Evolutionary conservation across 2,113 vertebrate species (phyloP), one percentile per base, ranked within the genome.

Genomic region (Raja brachyura): DNA sequence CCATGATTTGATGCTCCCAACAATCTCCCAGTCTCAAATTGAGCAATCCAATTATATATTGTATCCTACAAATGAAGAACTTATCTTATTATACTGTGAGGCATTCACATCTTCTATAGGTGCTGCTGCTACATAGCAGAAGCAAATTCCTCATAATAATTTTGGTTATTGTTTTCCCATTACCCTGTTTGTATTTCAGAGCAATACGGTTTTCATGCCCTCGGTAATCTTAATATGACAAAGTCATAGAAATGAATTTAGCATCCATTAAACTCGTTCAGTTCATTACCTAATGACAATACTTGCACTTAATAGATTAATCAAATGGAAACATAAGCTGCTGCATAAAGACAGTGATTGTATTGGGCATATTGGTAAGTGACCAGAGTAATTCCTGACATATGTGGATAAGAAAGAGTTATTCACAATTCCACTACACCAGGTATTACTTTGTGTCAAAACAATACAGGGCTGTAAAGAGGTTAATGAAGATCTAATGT

Each of bases 401-500:
- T 88, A 63, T 63, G 22, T 66, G 83, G 11, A 74, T 14, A 20
- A 20, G 90, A 92, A 92, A 54, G 28, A 92, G 68, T 92, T 73
- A 74, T 88, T 61, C n/a, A 88, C 59, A 59, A 63, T 88, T 63
- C 81, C 81, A 85, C 81, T 63, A 13, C 8, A 18, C n/a, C 83
- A 88, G 83, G 83, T 88, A 88, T 88, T 88, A 88, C 83, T 88
- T 59, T 88, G 83, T 16, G 13, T 88, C 59, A 66, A 9, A 92
- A 92, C 54, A 68, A 48, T 73, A 92, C 66, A 92, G 68, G 33
- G 59, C 18, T 92, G 66, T 20, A 92, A 73, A 92, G 90, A 92
- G 66, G 68, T 92, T 92, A 92, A 92, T 92, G 90, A 73, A 92
- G 90, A 92, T 92, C 66, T 70, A 92, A 92, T 73, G 83, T 63